These are phyloP conservation scores for Alfaro cultratus DNA, from an alignment of 2,797 vertebrate genomes.

Conservation along the genomic window DNA sequence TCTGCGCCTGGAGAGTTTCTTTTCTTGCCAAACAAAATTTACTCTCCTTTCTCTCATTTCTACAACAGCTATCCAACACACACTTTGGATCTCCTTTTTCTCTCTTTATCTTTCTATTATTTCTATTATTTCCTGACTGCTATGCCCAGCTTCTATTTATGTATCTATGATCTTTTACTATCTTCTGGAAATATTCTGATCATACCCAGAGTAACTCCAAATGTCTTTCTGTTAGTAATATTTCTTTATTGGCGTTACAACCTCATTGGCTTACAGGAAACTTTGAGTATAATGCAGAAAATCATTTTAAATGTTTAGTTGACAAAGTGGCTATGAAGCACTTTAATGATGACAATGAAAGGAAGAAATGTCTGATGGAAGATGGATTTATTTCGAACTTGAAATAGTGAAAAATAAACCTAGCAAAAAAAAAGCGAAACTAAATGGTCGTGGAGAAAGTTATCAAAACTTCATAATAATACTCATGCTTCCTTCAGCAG, in stretches of 20 bases:
- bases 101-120: not conserved
- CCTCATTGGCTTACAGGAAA: not conserved
- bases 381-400: not conserved
- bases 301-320: not conserved
- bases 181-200: not conserved
- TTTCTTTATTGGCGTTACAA: not conserved
- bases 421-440: not conserved
- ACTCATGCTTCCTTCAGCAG: too few species aligned
- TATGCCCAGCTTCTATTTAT: not conserved
- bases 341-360: not conserved
- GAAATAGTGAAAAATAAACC: not conserved
- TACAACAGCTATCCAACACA: constrained; percentile 37
- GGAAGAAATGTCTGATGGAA: not conserved
- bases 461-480: not conserved
- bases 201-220: not conserved
- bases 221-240: not conserved
- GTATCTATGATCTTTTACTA: not conserved
- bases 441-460: not conserved
- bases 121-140: not conserved
- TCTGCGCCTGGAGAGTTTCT: constrained; percentile 34
- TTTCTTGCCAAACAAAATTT: constrained; percentile 22
- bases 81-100: constrained; percentile 7
- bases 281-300: not conserved
- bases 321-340: not conserved
- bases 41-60: not conserved